Percentiles rank a stretch among this genome's conserved stretches.
Conservation (phyloP, 2,113 vertebrate species). For the Tiliqua scincoides region DNA sequence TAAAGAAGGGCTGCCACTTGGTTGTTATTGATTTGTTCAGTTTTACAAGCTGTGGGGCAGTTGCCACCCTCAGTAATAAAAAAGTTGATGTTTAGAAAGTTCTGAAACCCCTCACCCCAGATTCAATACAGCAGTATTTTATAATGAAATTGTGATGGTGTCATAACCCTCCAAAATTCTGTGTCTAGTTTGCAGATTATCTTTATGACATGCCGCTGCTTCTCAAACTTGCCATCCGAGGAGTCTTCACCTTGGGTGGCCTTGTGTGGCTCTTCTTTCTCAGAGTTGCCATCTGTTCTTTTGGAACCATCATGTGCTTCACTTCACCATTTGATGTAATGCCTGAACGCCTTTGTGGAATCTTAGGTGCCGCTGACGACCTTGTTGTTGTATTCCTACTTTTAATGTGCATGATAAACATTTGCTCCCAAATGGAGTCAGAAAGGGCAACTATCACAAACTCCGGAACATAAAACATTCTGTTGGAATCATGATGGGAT, state of each 20-base stretch:
- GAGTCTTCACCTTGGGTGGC: conserved; percentile 75
- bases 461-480: conserved; percentile 40
- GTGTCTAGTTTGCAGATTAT: conserved; percentile 80
- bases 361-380: conserved; percentile 78
- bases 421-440: conserved; percentile 79
- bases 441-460: conserved; percentile 58
- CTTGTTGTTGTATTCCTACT: conserved; percentile 81
- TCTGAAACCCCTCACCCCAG: not conserved
- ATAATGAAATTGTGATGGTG: not conserved
- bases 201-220: conserved; percentile 76
- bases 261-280: conserved; percentile 81
- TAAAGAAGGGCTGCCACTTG: not conserved
- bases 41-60: not conserved
- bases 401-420: conserved; percentile 81
- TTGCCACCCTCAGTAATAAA: not conserved
- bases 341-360: conserved; percentile 74
- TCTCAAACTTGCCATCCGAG: conserved; percentile 68
- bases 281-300: conserved; percentile 78
- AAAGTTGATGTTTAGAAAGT: not conserved
- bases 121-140: not conserved
- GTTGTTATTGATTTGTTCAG: not conserved
- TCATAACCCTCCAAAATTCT: not conserved
- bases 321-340: conserved; percentile 68
- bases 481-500: conserved; percentile 46
- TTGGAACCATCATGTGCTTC: conserved; percentile 75